Conservation (phyloP, 2,797 vertebrate genomes). For the Catostomus latipinnis region DNA sequence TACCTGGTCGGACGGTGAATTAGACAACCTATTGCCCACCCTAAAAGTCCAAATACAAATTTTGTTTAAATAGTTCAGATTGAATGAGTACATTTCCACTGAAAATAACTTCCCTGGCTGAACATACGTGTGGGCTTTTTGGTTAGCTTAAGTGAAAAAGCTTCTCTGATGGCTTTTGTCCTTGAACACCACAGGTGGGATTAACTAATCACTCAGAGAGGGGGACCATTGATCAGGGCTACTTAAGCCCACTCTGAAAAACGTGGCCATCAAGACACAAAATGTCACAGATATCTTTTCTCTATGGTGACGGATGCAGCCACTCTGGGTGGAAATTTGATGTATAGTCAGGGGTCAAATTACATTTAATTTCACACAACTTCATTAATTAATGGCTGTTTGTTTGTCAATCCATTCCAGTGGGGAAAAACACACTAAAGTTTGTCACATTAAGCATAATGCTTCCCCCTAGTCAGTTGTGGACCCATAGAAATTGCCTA, state of each 20-base stretch:
- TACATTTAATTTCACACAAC: too few relatives aligned
- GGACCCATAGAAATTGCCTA: too few relatives aligned
- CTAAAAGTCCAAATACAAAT: too few relatives aligned
- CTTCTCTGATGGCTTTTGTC: conserved; percentile 45
- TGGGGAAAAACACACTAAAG: too few relatives aligned
- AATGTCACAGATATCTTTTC: conserved; percentile 28
- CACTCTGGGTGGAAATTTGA: conserved; percentile 16
- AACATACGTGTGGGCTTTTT: conserved; percentile 33
- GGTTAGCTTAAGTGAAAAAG: conserved; percentile 38
- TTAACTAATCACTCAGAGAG: conserved; percentile 47
- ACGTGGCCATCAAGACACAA: conserved; percentile 35
- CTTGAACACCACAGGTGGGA: conserved; percentile 44
- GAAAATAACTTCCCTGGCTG: conserved; percentile 19
- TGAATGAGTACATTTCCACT: conserved; percentile 17
- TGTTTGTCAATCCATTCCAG: too few relatives aligned
- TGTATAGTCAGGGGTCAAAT: conserved; percentile 9
- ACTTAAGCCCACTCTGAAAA: conserved; percentile 32
- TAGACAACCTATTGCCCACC: too few relatives aligned
- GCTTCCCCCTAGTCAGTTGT: too few relatives aligned
- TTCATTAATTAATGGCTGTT: too few relatives aligned
- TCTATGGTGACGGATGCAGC: conserved; percentile 4
- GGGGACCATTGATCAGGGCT: conserved; percentile 30
- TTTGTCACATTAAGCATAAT: too few relatives aligned
- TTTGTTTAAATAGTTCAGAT: conserved; percentile 35
- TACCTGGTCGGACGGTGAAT: too few relatives aligned